Conservation (phyloP, 2,888 invertebrate genomes). For the Meteorus colon region DNA sequence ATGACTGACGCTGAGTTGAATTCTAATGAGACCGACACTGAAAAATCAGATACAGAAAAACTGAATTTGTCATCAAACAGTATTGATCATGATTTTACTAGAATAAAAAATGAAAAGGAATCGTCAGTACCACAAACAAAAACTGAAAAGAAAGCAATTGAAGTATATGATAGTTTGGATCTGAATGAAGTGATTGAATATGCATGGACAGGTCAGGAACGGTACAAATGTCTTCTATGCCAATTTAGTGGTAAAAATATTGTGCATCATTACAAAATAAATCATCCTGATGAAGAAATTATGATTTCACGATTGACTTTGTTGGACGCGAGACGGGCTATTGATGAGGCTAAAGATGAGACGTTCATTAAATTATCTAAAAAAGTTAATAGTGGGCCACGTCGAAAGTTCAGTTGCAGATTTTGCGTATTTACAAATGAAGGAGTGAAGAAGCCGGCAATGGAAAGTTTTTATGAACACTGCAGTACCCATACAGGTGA, state of each 20-base stretch:
- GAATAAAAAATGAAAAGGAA: conserved; percentile 9
- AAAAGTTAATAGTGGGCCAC: conserved; percentile 38
- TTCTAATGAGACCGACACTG: not conserved
- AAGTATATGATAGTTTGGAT: conserved; percentile 60
- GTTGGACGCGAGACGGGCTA: conserved; percentile 75
- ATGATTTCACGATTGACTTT: conserved; percentile 78
- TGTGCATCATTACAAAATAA: conserved; percentile 79
- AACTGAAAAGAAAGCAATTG: conserved; percentile 54
- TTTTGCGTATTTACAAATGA: conserved; percentile 64
- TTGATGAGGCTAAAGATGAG: conserved; percentile 75
- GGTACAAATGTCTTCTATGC: conserved; percentile 79
- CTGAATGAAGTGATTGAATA: conserved; percentile 58
- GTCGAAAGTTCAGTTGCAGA: conserved; percentile 63
- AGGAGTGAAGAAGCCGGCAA: conserved; percentile 52
- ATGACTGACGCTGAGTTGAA: not conserved
- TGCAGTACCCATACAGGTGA: conserved; percentile 86
- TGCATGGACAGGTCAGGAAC: conserved; percentile 61
- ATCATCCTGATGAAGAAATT: conserved; percentile 80
- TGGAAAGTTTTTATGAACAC: conserved; percentile 81
- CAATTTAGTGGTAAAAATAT: conserved; percentile 77
- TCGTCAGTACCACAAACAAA: not conserved
- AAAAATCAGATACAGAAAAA: not conserved
- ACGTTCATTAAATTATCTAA: conserved; percentile 61
- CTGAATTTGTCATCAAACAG: conserved; percentile 12
- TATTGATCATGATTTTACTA: not conserved